These are phyloP conservation scores for Dolomedes plantarius DNA, from an alignment of 2,888 invertebrate genomes.

Conservation along the genomic window DNA sequence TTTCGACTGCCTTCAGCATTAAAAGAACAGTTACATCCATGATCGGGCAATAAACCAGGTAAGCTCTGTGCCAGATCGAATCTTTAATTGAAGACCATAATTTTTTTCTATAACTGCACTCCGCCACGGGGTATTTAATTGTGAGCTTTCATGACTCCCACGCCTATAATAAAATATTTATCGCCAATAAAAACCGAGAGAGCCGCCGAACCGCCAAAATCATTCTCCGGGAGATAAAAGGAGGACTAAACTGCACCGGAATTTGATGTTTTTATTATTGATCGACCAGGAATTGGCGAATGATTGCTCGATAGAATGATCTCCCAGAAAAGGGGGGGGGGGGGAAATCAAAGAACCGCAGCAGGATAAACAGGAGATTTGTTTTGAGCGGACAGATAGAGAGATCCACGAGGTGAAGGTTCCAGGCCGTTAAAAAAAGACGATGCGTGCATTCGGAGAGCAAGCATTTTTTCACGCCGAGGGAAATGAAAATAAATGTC, in stretches of 20 bases:
- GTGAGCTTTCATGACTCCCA: slow-evolving; percentile 19
- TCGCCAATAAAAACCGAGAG: slow-evolving; percentile 52
- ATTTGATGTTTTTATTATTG: slow-evolving; percentile 65
- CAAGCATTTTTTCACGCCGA: background rate
- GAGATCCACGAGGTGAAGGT: background rate
- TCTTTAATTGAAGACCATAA: slow-evolving; percentile 59
- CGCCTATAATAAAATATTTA: slow-evolving; percentile 61
- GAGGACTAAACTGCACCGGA: slow-evolving; percentile 37
- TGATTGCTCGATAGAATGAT: slow-evolving; percentile 32
- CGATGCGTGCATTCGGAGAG: background rate
- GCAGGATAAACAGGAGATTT: slow-evolving; percentile 16
- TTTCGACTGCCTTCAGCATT: background rate
- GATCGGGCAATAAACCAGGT: slow-evolving; percentile 21
- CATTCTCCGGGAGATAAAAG: slow-evolving; percentile 43
- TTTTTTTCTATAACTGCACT: slow-evolving; percentile 28
- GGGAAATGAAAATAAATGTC: no score
- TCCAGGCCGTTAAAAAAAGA: background rate
- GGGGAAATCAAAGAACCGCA: background rate
- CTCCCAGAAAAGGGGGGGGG: background rate
- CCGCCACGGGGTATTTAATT: slow-evolving; percentile 49
- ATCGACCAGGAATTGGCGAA: slow-evolving; percentile 30
- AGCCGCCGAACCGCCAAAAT: slow-evolving; percentile 34
- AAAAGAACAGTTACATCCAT: slow-evolving; percentile 5
- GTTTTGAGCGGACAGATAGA: slow-evolving; percentile 8
- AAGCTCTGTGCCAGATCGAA: background rate